Evolutionary conservation across 2,797 vertebrate genomes (phyloP).

Genomic region (Clarias laeviceps): DNA sequence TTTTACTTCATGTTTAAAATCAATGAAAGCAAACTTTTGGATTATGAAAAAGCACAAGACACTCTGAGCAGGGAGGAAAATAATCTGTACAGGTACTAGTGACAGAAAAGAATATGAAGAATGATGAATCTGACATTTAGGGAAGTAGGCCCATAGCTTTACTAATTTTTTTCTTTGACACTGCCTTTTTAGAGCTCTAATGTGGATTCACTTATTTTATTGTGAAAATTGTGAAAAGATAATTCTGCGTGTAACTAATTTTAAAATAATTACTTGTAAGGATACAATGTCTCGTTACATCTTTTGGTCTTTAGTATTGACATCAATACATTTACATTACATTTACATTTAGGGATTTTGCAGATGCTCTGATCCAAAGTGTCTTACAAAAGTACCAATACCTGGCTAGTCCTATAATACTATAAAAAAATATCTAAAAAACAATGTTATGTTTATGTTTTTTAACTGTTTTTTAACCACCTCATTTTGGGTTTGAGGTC

Average conservation of each 20-base stretch:
- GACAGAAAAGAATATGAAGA: conserved; percentile 63
- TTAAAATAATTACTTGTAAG: neutral
- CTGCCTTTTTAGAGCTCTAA: conserved; percentile 55
- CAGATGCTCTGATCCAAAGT: too few relatives aligned
- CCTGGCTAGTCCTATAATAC: too few relatives aligned
- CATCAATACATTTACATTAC: too few relatives aligned
- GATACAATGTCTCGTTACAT: conserved; percentile 30
- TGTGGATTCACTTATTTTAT: conserved; percentile 62
- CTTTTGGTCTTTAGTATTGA: neutral
- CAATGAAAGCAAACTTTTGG: neutral
- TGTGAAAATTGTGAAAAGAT: conserved; percentile 50
- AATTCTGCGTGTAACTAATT: conserved; percentile 43
- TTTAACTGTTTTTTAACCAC: too few relatives aligned
- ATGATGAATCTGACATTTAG: conserved; percentile 66
- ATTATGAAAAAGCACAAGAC: neutral
- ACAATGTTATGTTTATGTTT: too few relatives aligned
- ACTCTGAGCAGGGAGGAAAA: conserved; percentile 59
- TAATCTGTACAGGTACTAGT: conserved; percentile 64
- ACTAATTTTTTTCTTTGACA: conserved; percentile 54
- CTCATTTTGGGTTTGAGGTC: too few relatives aligned
- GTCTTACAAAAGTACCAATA: too few relatives aligned
- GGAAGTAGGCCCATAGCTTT: conserved; percentile 33
- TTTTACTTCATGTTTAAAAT: neutral
- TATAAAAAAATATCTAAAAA: too few relatives aligned
- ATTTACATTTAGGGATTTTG: too few relatives aligned